Evolutionary conservation across 1,140 invertebrate species (phyloP).

Genomic region (Oscheius sp.): DNA sequence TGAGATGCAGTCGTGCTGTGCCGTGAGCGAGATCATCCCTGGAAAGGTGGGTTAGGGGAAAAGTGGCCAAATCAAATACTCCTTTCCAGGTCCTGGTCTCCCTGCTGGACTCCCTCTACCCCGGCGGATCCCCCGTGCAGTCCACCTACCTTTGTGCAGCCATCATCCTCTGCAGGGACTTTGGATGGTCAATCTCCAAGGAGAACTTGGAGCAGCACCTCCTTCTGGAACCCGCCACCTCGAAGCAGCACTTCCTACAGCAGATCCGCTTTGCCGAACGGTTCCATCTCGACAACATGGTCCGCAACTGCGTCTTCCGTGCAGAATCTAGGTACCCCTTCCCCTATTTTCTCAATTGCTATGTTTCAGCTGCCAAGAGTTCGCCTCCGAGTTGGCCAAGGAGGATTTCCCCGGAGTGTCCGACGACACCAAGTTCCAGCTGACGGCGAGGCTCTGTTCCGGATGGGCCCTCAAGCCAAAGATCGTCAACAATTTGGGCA

Average conservation of each 20-base stretch:
- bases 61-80: background rate
- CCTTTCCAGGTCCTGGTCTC: background rate
- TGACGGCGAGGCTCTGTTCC: background rate
- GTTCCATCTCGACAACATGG: slow-evolving; percentile 9
- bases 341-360: no score
- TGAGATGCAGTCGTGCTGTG: background rate
- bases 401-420: background rate
- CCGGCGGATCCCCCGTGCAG: background rate
- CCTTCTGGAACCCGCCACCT: background rate
- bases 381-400: background rate
- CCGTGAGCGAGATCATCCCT: background rate
- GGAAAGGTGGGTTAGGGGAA: background rate
- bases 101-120: slow-evolving; percentile 1
- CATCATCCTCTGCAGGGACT: background rate
- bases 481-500: background rate
- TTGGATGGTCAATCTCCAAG: background rate
- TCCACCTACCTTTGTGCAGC: background rate
- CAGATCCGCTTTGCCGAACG: slow-evolving; percentile 7
- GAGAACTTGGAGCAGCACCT: slow-evolving; percentile 7
- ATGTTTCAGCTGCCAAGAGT: background rate
- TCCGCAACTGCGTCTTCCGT: background rate
- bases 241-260: background rate
- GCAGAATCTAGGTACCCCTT: no score
- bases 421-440: background rate
- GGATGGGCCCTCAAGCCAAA: background rate